phyloP scores from a whole-genome alignment of 2,888 invertebrate species.

The Gari tellinella region DNA sequence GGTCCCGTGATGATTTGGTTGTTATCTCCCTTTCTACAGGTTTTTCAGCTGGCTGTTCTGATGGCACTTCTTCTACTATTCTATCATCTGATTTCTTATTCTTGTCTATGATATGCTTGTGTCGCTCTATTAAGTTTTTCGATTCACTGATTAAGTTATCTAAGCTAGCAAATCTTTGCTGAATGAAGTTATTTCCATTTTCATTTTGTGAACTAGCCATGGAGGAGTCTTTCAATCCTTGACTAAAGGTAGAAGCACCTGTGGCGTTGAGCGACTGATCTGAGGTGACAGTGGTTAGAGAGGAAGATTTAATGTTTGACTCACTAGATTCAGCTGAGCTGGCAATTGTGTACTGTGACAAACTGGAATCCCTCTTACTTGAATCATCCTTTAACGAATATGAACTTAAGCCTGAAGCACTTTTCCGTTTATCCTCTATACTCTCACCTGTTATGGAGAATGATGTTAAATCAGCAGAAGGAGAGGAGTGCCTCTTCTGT shows the following conservation, averaged over 20 bases:
- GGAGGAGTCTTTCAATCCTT: slow-evolving; percentile 24
- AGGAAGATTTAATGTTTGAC: slow-evolving; percentile 56
- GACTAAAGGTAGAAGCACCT: slow-evolving; percentile 51
- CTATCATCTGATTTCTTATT: slow-evolving; percentile 48
- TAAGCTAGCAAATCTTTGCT: slow-evolving; percentile 65
- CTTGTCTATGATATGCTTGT: slow-evolving; percentile 66
- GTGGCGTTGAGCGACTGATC: slow-evolving; percentile 52
- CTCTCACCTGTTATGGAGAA: slow-evolving; percentile 15
- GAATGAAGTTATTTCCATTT: slow-evolving; percentile 51
- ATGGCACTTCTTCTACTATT: slow-evolving; percentile 2
- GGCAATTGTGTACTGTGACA: slow-evolving; percentile 42
- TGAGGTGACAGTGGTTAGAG: slow-evolving; percentile 54
- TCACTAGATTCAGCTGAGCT: slow-evolving; percentile 49
- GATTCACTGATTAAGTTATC: slow-evolving; percentile 68
- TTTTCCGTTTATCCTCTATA: background rate
- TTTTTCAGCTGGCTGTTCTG: slow-evolving; percentile 8
- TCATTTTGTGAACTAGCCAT: slow-evolving; percentile 11
- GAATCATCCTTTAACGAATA: slow-evolving; percentile 26
- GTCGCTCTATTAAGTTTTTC: slow-evolving; percentile 63
- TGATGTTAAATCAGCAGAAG: slow-evolving; percentile 8
- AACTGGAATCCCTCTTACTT: slow-evolving; percentile 9
- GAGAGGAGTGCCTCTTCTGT: background rate
- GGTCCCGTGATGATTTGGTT: background rate
- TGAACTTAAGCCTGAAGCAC: slow-evolving; percentile 20
- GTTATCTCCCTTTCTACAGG: slow-evolving; percentile 5